Evolutionary conservation across 2,113 vertebrate species (phyloP).

Genomic region (Oostethus manadensis): DNA sequence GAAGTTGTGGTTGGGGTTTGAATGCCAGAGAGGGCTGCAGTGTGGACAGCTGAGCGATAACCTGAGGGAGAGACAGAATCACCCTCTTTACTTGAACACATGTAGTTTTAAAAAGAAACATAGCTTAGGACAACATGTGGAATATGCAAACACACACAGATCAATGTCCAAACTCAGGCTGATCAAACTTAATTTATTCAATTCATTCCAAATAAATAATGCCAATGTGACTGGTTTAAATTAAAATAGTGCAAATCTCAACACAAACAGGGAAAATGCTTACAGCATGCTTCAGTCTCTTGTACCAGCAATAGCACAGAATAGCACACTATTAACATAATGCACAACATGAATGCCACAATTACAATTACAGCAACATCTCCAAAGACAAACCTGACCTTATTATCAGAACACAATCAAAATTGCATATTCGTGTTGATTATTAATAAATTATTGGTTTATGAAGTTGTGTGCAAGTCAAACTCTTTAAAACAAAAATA

Average conservation of each 20-base stretch:
- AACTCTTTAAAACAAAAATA: not conserved
- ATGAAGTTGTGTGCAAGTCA: not conserved
- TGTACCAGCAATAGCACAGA: slow-evolving; percentile 55
- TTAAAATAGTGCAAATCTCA: slow-evolving; percentile 47
- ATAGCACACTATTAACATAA: slow-evolving; percentile 14
- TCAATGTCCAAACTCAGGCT: slow-evolving; percentile 60
- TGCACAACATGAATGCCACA: slow-evolving; percentile 5
- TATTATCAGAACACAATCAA: not conserved
- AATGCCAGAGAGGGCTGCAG: slow-evolving; percentile 38
- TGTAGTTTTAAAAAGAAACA: slow-evolving; percentile 3
- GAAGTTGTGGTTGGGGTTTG: slow-evolving; percentile 32
- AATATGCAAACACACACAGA: slow-evolving; percentile 51
- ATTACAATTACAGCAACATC: slow-evolving; percentile 2
- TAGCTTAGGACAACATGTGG: not conserved
- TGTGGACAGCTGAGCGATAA: slow-evolving; percentile 55
- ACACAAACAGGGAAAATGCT: slow-evolving; percentile 35
- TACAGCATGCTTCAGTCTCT: slow-evolving; percentile 30
- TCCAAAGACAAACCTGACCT: not conserved
- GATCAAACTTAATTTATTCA: slow-evolving; percentile 33
- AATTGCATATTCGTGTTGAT: not conserved
- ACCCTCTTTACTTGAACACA: slow-evolving; percentile 59
- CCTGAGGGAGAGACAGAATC: slow-evolving; percentile 66
- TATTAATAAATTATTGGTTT: not conserved
- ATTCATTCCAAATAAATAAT: slow-evolving; percentile 65
- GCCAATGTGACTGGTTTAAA: slow-evolving; percentile 34